A percentile compares a stretch with the other conserved stretches of the same genome.
These are phyloP conservation scores for Lepus timidus DNA, from an alignment of 2,113 vertebrate genomes.

Conservation along the genomic window DNA sequence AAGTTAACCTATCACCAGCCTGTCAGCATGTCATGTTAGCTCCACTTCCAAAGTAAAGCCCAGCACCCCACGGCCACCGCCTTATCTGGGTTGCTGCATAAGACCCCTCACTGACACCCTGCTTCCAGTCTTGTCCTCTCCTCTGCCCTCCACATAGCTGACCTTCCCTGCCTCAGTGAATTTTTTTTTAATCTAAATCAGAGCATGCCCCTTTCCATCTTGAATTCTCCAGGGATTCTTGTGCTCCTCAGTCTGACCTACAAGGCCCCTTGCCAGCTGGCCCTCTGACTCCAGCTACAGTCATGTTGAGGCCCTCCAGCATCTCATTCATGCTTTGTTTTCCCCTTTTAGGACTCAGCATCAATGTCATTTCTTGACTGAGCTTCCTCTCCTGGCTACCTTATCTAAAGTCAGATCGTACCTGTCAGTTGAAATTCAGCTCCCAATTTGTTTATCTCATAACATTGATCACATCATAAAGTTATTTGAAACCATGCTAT, in stretches of 20 bases:
- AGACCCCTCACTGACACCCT: not conserved
- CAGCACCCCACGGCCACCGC: no score
- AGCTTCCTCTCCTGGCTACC: conserved; percentile 20
- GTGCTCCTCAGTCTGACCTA: not conserved
- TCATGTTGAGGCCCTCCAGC: not conserved
- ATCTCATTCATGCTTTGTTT: not conserved
- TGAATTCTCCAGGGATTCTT: not conserved
- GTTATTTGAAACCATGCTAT: conserved; percentile 49
- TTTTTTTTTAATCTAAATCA: not conserved
- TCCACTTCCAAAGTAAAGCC: not conserved
- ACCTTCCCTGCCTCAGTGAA: not conserved
- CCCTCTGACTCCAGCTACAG: not conserved
- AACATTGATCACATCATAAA: conserved; percentile 18
- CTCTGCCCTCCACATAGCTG: not conserved
- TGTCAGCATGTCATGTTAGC: not conserved
- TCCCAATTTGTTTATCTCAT: conserved; percentile 21
- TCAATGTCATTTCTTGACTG: conserved; percentile 47
- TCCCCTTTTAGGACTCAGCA: not conserved
- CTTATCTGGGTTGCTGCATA: not conserved
- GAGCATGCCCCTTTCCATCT: not conserved
- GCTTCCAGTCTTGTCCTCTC: not conserved
- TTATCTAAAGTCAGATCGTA: conserved; percentile 9
- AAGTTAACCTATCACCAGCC: not conserved
- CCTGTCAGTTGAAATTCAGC: conserved; percentile 42
- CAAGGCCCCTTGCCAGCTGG: not conserved